Conservation (phyloP, 2,113 vertebrate species). For the Noctilio leporinus region DNA sequence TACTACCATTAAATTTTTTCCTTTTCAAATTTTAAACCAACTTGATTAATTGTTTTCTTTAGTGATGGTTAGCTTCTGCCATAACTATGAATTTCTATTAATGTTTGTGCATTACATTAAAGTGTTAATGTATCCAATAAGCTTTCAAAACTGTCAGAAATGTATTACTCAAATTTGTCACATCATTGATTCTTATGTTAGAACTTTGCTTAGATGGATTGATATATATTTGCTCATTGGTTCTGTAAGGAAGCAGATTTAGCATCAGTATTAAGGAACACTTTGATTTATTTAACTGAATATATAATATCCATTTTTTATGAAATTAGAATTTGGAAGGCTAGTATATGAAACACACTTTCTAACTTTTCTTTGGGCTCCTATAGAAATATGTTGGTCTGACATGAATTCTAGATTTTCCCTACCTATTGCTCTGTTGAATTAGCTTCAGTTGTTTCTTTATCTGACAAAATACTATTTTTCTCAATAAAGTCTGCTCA, state of each 20-base stretch:
- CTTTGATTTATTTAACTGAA: constrained; percentile 37
- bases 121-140: constrained; percentile 75
- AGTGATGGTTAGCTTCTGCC: constrained; percentile 70
- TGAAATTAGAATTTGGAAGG: background rate
- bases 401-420: background rate
- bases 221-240: constrained; percentile 39
- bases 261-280: background rate
- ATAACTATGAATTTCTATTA: constrained; percentile 74
- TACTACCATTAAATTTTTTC: background rate
- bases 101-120: constrained; percentile 75
- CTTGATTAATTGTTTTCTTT: constrained; percentile 78
- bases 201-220: constrained; percentile 15
- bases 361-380: background rate
- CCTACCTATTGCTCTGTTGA: background rate
- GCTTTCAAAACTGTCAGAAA: constrained; percentile 76
- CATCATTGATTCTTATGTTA: constrained; percentile 53
- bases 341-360: background rate
- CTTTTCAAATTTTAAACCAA: constrained; percentile 31
- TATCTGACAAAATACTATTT: background rate
- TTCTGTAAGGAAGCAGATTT: constrained; percentile 54
- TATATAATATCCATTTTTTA: background rate
- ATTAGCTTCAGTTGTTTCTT: background rate
- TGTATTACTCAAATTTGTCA: constrained; percentile 71
- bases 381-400: background rate
- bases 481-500: background rate